A percentile compares a stretch with the other conserved stretches of the same genome.
Evolutionary conservation across 2,888 invertebrate genomes (phyloP).

Genomic region (Lydus trimaculatus): DNA sequence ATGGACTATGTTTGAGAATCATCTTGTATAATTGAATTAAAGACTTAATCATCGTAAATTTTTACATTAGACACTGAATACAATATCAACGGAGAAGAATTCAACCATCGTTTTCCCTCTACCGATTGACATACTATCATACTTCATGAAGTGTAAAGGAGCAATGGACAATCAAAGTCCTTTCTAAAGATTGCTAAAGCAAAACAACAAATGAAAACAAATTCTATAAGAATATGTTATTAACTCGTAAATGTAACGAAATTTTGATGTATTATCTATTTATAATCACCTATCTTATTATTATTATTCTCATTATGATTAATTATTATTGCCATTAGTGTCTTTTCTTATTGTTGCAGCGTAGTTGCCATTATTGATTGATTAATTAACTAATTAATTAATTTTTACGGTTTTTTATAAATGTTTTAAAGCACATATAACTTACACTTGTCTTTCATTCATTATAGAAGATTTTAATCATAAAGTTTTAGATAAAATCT

Average conservation of each 20-base stretch:
- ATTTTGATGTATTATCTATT: constrained; percentile 17
- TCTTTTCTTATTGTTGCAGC: constrained; percentile 18
- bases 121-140: constrained; percentile 79
- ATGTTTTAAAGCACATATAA: constrained; percentile 22
- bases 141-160: constrained; percentile 73
- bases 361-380: not conserved
- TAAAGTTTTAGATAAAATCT: not conserved
- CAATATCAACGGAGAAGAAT: constrained; percentile 97
- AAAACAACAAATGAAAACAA: not conserved
- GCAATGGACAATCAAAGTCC: constrained; percentile 30
- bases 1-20: not conserved
- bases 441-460: constrained; percentile 28
- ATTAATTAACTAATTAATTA: constrained; percentile 5
- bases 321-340: constrained; percentile 31
- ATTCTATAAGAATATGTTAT: not conserved
- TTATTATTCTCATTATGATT: too few species aligned
- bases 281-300: constrained; percentile 3
- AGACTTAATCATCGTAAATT: constrained; percentile 5
- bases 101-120: constrained; percentile 95
- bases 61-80: constrained; percentile 81
- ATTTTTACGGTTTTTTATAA: constrained; percentile 13
- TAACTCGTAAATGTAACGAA: constrained; percentile 9
- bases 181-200: constrained; percentile 11
- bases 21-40: not conserved
- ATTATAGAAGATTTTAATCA: constrained; percentile 15